phyloP scores from a whole-genome alignment of 2,888 invertebrate genomes.

The Hemistola chrysoprasaria region DNA sequence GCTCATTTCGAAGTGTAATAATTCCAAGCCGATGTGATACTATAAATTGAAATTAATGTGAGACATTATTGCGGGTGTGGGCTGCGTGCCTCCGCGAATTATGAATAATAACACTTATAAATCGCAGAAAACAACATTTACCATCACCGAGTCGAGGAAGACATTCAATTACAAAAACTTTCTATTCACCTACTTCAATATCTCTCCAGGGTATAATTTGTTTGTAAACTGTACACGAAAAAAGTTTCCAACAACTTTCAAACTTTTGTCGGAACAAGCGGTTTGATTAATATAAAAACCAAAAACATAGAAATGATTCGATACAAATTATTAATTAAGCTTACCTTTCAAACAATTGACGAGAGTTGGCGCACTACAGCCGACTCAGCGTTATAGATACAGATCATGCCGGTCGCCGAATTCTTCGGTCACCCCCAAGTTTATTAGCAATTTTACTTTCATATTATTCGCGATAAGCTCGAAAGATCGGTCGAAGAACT shows the following conservation, averaged over 20 bases:
- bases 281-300: neutral
- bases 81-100: neutral
- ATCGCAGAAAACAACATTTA: slow-evolving; percentile 7
- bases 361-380: slow-evolving; percentile 31
- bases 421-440: slow-evolving; percentile 37
- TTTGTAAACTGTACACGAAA: neutral
- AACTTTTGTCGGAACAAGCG: no score
- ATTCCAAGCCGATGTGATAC: neutral
- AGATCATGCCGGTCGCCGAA: slow-evolving; percentile 39
- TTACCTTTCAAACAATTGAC: slow-evolving; percentile 38
- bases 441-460: slow-evolving; percentile 38
- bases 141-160: slow-evolving; percentile 4
- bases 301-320: slow-evolving; percentile 7
- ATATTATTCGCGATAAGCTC: slow-evolving; percentile 24
- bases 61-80: neutral
- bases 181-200: neutral
- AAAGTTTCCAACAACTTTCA: slow-evolving; percentile 8
- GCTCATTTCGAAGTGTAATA: no score
- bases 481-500: slow-evolving; percentile 6
- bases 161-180: neutral
- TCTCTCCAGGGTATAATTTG: no score
- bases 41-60: slow-evolving; percentile 5
- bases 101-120: slow-evolving; percentile 4
- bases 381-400: slow-evolving; percentile 39
- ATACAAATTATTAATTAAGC: slow-evolving; percentile 35